These are phyloP conservation scores for Agrilus mali DNA, from an alignment of 2,888 invertebrate genomes.

Conservation along the genomic window DNA sequence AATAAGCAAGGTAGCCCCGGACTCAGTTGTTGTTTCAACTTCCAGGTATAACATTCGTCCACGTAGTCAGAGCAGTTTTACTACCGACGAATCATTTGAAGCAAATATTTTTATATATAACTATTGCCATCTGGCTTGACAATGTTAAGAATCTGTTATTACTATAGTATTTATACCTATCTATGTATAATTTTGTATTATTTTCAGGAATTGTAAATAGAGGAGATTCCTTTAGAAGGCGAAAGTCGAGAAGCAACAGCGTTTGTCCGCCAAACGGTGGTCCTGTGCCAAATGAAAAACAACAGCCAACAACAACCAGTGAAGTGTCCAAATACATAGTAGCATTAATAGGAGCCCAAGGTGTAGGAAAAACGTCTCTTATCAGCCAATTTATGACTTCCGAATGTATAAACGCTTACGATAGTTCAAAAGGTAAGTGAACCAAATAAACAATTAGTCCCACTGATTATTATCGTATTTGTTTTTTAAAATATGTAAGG, in stretches of 20 bases:
- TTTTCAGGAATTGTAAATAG: slow-evolving; percentile 77
- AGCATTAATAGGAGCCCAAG: slow-evolving; percentile 65
- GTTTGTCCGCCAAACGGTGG: slow-evolving; percentile 45
- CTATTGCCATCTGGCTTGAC: too few relatives aligned
- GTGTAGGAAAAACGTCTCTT: slow-evolving; percentile 76
- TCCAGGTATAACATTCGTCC: too few relatives aligned
- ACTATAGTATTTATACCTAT: too few relatives aligned
- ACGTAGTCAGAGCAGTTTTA: too few relatives aligned
- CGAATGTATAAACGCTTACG: slow-evolving; percentile 88
- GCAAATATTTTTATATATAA: too few relatives aligned
- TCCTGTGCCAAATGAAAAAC: slow-evolving; percentile 39
- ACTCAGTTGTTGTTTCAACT: too few relatives aligned
- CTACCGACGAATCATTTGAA: too few relatives aligned
- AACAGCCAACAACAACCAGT: slow-evolving; percentile 25
- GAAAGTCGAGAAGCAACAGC: slow-evolving; percentile 73
- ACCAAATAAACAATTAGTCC: too few relatives aligned
- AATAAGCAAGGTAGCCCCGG: too few relatives aligned
- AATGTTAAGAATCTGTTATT: too few relatives aligned
- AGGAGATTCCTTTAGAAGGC: slow-evolving; percentile 83
- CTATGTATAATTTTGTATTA: slow-evolving; percentile 7
- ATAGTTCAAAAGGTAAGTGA: slow-evolving; percentile 63
- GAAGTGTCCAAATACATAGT: slow-evolving; percentile 47
- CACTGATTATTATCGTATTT: too few relatives aligned
- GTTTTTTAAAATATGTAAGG: too few relatives aligned
- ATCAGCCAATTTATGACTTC: slow-evolving; percentile 86